A percentile compares a stretch with the other conserved stretches of the same genome.
Conservation (phyloP, 2,113 vertebrate genomes). For the Myotis lucifugus region DNA sequence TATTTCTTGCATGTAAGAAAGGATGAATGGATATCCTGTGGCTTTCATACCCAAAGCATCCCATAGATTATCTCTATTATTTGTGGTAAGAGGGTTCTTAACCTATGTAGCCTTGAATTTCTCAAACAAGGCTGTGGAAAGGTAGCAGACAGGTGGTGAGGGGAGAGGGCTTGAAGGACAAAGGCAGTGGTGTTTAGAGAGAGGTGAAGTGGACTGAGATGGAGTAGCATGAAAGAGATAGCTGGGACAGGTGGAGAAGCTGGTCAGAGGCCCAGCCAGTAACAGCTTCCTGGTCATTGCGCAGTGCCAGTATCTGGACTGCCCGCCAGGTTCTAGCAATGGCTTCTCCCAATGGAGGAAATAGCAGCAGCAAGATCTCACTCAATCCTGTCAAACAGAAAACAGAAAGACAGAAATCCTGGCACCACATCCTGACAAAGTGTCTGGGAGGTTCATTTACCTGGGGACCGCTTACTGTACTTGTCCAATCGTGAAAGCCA, state of each 20-base stretch:
- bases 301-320: not conserved
- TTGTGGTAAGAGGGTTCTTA: not conserved
- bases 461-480: not conserved
- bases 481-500: conserved; percentile 9
- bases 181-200: not conserved
- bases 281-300: not conserved
- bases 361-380: not conserved
- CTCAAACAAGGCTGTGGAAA: not conserved
- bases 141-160: not conserved
- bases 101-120: not conserved
- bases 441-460: not conserved
- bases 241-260: not conserved
- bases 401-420: conserved; percentile 40
- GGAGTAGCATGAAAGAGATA: not conserved
- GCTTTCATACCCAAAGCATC: not conserved
- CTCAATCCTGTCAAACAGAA: not conserved
- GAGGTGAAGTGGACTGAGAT: not conserved
- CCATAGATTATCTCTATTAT: not conserved
- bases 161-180: not conserved
- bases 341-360: not conserved
- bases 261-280: not conserved
- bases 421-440: not conserved
- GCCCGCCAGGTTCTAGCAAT: not conserved
- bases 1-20: not conserved
- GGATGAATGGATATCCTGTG: not conserved